Percentiles rank a stretch among this genome's conserved stretches.
Evolutionary conservation across 2,113 vertebrate species (phyloP).

Genomic region (Smithornis capensis): DNA sequence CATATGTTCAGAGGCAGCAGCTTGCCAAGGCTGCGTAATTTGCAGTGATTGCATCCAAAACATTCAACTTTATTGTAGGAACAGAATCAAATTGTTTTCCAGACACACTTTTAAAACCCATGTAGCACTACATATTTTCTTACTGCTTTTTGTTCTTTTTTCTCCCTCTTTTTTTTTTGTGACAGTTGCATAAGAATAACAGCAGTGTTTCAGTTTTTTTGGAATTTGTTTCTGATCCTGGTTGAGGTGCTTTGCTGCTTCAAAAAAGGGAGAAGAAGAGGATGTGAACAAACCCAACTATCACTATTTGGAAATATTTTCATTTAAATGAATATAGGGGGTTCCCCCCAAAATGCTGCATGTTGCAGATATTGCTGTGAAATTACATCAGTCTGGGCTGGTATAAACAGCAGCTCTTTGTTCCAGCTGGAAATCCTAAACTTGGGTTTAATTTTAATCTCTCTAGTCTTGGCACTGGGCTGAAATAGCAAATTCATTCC

Average conservation of each 20-base stretch:
- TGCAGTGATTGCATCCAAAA: slow-evolving; percentile 56
- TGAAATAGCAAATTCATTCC: neutral
- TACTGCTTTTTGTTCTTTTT: neutral
- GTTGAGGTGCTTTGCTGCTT: neutral
- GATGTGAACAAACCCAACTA: neutral
- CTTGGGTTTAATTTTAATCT: neutral
- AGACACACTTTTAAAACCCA: slow-evolving; percentile 8
- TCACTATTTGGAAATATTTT: neutral
- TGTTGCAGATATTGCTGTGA: neutral
- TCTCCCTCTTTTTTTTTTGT: neutral
- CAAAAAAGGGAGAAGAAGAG: neutral
- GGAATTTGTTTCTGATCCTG: neutral
- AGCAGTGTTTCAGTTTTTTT: neutral
- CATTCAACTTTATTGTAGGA: slow-evolving; percentile 59
- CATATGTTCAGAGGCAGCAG: neutral
- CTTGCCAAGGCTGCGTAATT: slow-evolving; percentile 58
- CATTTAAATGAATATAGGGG: neutral
- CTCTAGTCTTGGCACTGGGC: neutral
- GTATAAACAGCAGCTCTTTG: neutral
- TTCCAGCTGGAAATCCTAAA: neutral
- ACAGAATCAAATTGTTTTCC: slow-evolving; percentile 64
- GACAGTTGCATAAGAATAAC: neutral
- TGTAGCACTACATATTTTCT: neutral
- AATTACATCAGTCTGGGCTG: neutral
- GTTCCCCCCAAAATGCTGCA: neutral